Evolutionary conservation across 1,140 invertebrate species (phyloP), one percentile per base, ranked within the genome.

Genomic region (Dinoponera quadriceps): DNA sequence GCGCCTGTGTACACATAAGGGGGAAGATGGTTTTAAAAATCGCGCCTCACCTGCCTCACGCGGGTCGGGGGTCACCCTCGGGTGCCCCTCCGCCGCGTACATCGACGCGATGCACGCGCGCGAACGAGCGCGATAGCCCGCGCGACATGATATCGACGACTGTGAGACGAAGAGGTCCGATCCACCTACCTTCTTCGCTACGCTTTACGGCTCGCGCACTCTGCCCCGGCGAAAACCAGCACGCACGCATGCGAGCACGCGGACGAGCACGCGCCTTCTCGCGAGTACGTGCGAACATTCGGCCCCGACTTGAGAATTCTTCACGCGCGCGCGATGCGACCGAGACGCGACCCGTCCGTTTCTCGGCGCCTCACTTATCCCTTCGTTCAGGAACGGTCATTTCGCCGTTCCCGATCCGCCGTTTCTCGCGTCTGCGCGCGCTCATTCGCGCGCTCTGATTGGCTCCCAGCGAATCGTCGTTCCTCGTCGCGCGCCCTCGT

Each of bases 41-140:
- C 82, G 78, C 77, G 82, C 83, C 89, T 90, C 89, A 90, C 89
- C 89, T 90, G 89, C 85, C 87, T 89, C 81, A 51, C 66, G 63
- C 16, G 60, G 89, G 84, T 90, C 90, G 83, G 38, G 87, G 89
- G 89, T 90, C 85, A 90, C 54, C 60, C 63, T 87, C 77, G 87
- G 75, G 66, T 65, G 84, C 85, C 77, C 71, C 85, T 87, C 82
- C 86, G 77, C 85, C 85, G 78, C 77, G 71, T 73, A 69, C 75
- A 16, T 44, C 73, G 48, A 38, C 75, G 49, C 59, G 22, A 18
- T 27, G 82, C 25, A 48, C 29, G 57, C 66, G 68, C 68, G 57
- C 54, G 78, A 54, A 54, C 68, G 55, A 55, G 18, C 57, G 69
- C 44, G 69, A 82, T 59, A 74, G 69, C 57, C 57, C 49, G 66